phyloP scores from a whole-genome alignment of 2,888 invertebrate genomes.

The Aquatica leii region DNA sequence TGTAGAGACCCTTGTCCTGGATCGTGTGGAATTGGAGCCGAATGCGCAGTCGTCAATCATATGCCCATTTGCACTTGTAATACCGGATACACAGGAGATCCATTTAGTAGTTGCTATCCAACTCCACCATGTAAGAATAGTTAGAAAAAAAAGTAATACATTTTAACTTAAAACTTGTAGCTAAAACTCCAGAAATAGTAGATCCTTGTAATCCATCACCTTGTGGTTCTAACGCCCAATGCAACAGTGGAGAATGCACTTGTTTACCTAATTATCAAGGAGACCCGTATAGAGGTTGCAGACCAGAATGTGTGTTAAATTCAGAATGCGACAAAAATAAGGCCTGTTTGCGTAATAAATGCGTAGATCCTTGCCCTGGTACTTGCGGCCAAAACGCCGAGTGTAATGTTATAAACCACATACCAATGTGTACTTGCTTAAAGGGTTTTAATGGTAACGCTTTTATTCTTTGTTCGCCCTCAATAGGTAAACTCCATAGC shows the following conservation, averaged over 20 bases:
- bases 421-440: slow-evolving; percentile 63
- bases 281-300: slow-evolving; percentile 57
- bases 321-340: slow-evolving; percentile 59
- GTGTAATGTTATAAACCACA: slow-evolving; percentile 64
- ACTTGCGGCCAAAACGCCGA: slow-evolving; percentile 64
- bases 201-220: slow-evolving; percentile 53
- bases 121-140: slow-evolving; percentile 57
- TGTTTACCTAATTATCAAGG: slow-evolving; percentile 58
- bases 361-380: slow-evolving; percentile 63
- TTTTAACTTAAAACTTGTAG: slow-evolving; percentile 48
- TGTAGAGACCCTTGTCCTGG: slow-evolving; percentile 80
- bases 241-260: slow-evolving; percentile 55
- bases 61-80: slow-evolving; percentile 78
- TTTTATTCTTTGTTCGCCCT: slow-evolving; percentile 55
- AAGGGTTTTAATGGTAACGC: slow-evolving; percentile 60
- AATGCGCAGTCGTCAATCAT: slow-evolving; percentile 77
- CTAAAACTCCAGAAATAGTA: slow-evolving; percentile 52
- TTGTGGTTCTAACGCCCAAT: slow-evolving; percentile 57
- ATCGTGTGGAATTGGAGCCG: slow-evolving; percentile 75
- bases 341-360: slow-evolving; percentile 62
- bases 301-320: slow-evolving; percentile 60
- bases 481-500: slow-evolving; percentile 62
- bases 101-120: slow-evolving; percentile 72
- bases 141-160: too few relatives aligned
- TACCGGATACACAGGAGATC: slow-evolving; percentile 76